Percentiles rank a stretch among this genome's conserved stretches.
Evolutionary conservation across 2,888 invertebrate genomes (phyloP).

Genomic region (Drosophila macrothrix): DNA sequence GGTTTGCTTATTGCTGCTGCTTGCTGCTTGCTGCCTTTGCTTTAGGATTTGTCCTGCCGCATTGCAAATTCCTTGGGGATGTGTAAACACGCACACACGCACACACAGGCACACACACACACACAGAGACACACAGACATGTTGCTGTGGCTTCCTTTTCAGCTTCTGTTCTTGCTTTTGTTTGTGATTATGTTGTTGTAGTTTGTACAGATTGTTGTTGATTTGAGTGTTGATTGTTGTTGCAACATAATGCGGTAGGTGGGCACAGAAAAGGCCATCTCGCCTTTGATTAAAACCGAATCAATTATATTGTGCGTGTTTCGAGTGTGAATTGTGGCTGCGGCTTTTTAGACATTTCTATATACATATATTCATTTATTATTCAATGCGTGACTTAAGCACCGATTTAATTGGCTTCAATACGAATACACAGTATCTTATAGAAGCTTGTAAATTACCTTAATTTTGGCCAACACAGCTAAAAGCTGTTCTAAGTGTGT

Average conservation of each 20-base stretch:
- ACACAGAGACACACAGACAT: slow-evolving; percentile 18
- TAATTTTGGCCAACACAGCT: neutral
- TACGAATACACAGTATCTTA: neutral
- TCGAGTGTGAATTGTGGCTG: slow-evolving; percentile 15
- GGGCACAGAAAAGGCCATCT: slow-evolving; percentile 39
- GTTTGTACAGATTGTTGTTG: slow-evolving; percentile 78
- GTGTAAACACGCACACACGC: slow-evolving; percentile 46
- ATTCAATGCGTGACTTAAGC: slow-evolving; percentile 1
- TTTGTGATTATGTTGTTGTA: slow-evolving; percentile 74
- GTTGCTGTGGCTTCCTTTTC: slow-evolving; percentile 46
- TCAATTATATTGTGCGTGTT: slow-evolving; percentile 13
- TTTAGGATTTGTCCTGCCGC: slow-evolving; percentile 65
- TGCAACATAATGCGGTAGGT: slow-evolving; percentile 67
- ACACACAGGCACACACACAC: neutral
- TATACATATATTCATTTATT: neutral
- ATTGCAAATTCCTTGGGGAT: slow-evolving; percentile 74
- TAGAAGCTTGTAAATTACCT: neutral
- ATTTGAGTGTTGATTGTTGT: slow-evolving; percentile 77
- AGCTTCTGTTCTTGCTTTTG: slow-evolving; percentile 34
- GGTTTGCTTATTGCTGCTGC: slow-evolving; percentile 8
- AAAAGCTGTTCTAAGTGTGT: neutral
- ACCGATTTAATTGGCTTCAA: neutral
- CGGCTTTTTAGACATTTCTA: neutral
- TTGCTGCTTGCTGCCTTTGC: slow-evolving; percentile 24
- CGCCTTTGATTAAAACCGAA: slow-evolving; percentile 59